Evolutionary conservation across 2,797 vertebrate species (phyloP).

Genomic region (Psittacula echo): DNA sequence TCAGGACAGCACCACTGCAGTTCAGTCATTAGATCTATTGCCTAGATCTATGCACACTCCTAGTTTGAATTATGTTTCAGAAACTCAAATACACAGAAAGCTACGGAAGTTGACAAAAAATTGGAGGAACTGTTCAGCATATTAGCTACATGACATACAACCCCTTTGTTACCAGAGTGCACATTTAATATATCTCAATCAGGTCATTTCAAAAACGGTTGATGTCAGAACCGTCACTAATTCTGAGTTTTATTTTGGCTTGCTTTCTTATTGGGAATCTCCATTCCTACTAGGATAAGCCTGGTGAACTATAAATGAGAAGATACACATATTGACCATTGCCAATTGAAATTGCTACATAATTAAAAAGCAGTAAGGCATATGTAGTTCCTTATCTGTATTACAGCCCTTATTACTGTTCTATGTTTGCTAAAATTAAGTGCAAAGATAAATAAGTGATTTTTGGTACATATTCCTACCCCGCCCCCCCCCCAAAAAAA

Average conservation of each 20-base stretch:
- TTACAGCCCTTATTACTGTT: background rate
- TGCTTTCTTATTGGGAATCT: background rate
- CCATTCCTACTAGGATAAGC: background rate
- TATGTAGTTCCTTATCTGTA: background rate
- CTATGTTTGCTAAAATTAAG: background rate
- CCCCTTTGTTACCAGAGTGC: background rate
- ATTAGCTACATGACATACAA: background rate
- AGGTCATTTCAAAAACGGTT: background rate
- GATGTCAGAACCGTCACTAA: background rate
- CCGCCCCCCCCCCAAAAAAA: too few relatives aligned
- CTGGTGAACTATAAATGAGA: background rate
- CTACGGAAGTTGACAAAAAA: background rate
- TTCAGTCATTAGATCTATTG: background rate
- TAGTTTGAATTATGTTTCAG: background rate
- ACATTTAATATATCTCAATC: background rate
- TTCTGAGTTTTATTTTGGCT: background rate
- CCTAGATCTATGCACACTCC: accelerated
- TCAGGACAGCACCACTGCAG: background rate
- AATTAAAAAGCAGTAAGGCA: background rate
- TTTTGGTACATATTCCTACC: background rate
- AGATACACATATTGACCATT: background rate
- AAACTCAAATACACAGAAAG: background rate
- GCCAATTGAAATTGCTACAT: background rate
- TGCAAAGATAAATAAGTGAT: background rate
- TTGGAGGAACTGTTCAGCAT: background rate